Base-by-base conservation (phyloP, 2,113 vertebrate species). In the Zapornia atra region DNA sequence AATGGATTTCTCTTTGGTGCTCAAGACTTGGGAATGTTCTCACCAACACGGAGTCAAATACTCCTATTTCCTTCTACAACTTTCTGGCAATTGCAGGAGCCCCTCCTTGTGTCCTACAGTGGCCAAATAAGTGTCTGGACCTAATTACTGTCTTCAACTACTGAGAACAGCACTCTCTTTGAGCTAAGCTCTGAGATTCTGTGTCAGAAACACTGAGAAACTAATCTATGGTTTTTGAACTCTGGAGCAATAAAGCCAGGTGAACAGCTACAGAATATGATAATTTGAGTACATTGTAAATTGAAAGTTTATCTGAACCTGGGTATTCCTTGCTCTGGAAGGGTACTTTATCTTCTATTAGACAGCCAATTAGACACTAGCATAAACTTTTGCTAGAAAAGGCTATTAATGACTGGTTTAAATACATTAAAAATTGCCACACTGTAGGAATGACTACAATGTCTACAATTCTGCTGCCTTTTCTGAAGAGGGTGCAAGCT, bases 201-300 rank as follows among this genome's bases (percentile, higher is more conserved):
- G 65, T 69, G 53, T 36, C 69, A 87, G 38, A 82, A 86, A 69
- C 9, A 13, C n/a, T 34, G 57, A 87, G 57, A 61, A 66, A 29
- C 42, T 77, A 25, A 8, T 3, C 24, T 38, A 6, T 24, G 21
- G 2, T 42, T 44, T 78, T 56, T 61, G 25, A 88, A 48, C 75
- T 12, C 65, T 81, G 80, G 56, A 88, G 92, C 51, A 61, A 38
- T 25, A 59, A 73, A 86, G 46, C 19, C 72, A 89, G n/a, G 86
- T 61, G 25, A 83, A 54, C 64, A 63, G 33, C 26, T 60, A 54
- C 4, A 63, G 48, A 71, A 56, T 12, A 29, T 1, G 0, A n/a
- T 22, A 8, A 51, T n/a, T 38, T 0, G 0, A 72, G 18, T 31
- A 57, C 36, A n/a, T 2, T 2, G 0, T 18, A 71, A 64, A 18